phyloP scores from a whole-genome alignment of 2,113 vertebrate species.

The Bagarius yarrelli region DNA sequence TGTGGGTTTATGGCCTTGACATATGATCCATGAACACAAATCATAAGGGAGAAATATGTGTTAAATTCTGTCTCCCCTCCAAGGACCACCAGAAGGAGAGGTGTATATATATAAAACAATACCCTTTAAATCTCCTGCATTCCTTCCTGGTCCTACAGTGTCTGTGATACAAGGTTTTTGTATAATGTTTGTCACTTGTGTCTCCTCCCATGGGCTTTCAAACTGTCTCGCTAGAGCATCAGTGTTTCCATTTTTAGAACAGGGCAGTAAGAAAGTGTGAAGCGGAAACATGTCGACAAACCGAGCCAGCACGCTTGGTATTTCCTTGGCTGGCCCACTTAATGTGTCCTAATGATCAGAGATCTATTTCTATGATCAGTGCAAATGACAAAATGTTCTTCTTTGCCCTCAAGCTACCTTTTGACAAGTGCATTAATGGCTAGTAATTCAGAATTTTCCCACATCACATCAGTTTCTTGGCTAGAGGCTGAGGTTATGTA shows the following conservation, averaged over 20 bases:
- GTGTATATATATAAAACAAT: not conserved
- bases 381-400: constrained; percentile 1
- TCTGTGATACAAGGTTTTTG: not conserved
- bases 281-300: not conserved
- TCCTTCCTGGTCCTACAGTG: not conserved
- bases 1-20: not conserved
- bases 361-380: constrained; percentile 11
- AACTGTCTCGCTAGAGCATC: not conserved
- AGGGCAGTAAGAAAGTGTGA: not conserved
- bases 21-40: not conserved
- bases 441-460: not conserved
- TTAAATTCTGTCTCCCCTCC: not conserved
- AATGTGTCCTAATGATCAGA: constrained; percentile 3
- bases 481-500: not conserved
- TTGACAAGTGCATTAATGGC: not conserved
- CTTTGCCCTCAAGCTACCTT: not conserved
- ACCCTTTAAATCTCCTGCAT: not conserved
- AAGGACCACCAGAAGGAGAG: not conserved
- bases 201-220: not conserved
- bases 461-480: not conserved
- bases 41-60: not conserved
- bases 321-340: not conserved
- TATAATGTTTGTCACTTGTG: constrained; percentile 8
- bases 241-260: not conserved
- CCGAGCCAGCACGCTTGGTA: not conserved